phyloP scores from a whole-genome alignment of 2,888 invertebrate species.

The Tetrapedia diversipes region DNA sequence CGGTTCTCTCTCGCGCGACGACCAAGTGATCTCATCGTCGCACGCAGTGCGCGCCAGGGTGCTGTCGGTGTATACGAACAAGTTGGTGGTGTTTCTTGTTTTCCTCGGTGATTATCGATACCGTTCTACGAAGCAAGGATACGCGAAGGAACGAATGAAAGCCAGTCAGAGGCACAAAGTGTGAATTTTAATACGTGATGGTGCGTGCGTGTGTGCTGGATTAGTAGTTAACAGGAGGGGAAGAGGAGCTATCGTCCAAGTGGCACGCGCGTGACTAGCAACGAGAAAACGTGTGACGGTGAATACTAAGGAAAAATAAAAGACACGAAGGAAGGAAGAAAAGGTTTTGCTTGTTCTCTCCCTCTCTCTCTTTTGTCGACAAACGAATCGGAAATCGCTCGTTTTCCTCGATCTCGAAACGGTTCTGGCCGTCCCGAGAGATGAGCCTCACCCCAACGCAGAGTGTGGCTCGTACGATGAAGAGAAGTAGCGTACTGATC shows the following conservation, averaged over 20 bases:
- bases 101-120: slow-evolving; percentile 29
- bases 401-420: slow-evolving; percentile 30
- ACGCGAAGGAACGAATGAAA: neutral
- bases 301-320: neutral
- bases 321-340: neutral
- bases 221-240: neutral
- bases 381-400: neutral
- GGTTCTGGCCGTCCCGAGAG: slow-evolving; percentile 55
- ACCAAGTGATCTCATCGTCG: slow-evolving; percentile 49
- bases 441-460: slow-evolving; percentile 59
- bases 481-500: slow-evolving; percentile 50
- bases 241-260: neutral
- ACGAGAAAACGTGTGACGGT: neutral
- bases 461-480: slow-evolving; percentile 65
- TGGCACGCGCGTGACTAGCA: neutral
- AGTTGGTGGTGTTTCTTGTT: slow-evolving; percentile 30
- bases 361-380: neutral
- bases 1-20: slow-evolving; percentile 51
- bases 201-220: neutral
- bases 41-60: slow-evolving; percentile 55
- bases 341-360: no score
- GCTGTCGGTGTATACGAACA: slow-evolving; percentile 38
- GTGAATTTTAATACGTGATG: neutral
- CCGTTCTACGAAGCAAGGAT: neutral
- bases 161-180: neutral